phyloP scores from a whole-genome alignment of 2,888 invertebrate species.

The Limnephilus rhombicus region DNA sequence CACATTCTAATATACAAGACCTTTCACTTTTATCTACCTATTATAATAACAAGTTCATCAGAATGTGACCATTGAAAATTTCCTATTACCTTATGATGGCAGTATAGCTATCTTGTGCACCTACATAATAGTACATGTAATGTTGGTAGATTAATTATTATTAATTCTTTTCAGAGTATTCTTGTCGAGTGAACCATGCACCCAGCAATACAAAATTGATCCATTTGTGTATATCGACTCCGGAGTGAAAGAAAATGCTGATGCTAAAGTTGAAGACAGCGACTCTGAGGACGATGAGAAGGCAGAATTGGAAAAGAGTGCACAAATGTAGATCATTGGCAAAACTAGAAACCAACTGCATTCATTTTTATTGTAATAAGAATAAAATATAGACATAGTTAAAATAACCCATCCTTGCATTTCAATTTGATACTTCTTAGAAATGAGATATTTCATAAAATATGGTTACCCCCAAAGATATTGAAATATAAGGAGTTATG shows the following conservation, averaged over 20 bases:
- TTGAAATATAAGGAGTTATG: too few relatives aligned
- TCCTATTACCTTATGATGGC: too few relatives aligned
- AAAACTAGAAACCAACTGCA: not conserved
- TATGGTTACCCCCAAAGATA: not conserved
- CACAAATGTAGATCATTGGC: conserved; percentile 68
- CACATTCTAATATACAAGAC: too few relatives aligned
- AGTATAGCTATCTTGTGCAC: too few relatives aligned
- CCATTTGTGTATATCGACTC: conserved; percentile 77
- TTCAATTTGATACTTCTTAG: not conserved
- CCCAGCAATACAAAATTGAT: conserved; percentile 84
- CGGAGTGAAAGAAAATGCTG: conserved; percentile 69
- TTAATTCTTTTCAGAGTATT: conserved; percentile 76
- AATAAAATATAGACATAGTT: not conserved
- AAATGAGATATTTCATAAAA: not conserved
- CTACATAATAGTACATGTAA: not conserved
- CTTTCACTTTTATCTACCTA: too few relatives aligned
- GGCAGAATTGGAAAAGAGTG: conserved; percentile 70
- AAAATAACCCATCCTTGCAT: not conserved
- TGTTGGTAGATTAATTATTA: not conserved
- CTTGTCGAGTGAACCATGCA: conserved; percentile 81
- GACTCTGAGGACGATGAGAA: conserved; percentile 72
- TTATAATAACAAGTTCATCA: too few relatives aligned
- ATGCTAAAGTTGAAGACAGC: conserved; percentile 66
- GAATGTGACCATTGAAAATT: too few relatives aligned
- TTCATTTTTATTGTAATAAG: conserved; percentile 66